Percentiles rank a stretch among this genome's conserved stretches.
phyloP scores from a whole-genome alignment of 2,797 vertebrate genomes.

The Melanotaenia parkinsoni region DNA sequence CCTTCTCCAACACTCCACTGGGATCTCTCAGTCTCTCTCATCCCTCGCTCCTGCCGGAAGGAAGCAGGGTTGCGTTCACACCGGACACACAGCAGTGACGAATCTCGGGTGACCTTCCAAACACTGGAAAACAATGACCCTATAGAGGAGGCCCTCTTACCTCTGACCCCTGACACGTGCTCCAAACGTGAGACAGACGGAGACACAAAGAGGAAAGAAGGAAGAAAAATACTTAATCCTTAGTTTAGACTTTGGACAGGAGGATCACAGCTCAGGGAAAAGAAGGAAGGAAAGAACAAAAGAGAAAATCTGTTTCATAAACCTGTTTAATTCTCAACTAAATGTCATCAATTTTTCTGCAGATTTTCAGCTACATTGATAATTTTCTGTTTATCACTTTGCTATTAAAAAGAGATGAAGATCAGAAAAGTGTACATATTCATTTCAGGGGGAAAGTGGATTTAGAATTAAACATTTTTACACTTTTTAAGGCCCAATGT shows the following conservation, averaged over 20 bases:
- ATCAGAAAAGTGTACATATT: neutral
- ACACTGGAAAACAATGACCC: slow-evolving; percentile 79
- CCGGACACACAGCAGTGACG: slow-evolving; percentile 69
- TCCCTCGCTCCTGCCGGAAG: slow-evolving; percentile 64
- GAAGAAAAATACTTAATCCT: neutral
- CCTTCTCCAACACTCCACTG: slow-evolving; percentile 58
- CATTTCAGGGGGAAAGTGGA: neutral
- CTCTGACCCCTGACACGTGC: slow-evolving; percentile 54
- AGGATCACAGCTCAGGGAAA: neutral
- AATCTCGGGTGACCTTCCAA: slow-evolving; percentile 63
- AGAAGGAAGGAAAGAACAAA: neutral
- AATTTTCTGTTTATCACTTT: neutral
- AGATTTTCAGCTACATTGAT: neutral
- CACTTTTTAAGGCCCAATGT: neutral
- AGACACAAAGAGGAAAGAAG: slow-evolving; percentile 14
- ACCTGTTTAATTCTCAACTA: neutral
- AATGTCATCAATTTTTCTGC: neutral
- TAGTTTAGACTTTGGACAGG: neutral
- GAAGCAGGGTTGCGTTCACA: slow-evolving; percentile 67
- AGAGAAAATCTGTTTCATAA: neutral
- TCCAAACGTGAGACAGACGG: slow-evolving; percentile 21
- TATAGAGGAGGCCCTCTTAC: slow-evolving; percentile 55
- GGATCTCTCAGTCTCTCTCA: slow-evolving; percentile 65
- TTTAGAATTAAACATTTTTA: neutral
- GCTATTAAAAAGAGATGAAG: neutral